Conservation (phyloP, 2,797 vertebrate genomes). For the Eulemur albifrons region DNA sequence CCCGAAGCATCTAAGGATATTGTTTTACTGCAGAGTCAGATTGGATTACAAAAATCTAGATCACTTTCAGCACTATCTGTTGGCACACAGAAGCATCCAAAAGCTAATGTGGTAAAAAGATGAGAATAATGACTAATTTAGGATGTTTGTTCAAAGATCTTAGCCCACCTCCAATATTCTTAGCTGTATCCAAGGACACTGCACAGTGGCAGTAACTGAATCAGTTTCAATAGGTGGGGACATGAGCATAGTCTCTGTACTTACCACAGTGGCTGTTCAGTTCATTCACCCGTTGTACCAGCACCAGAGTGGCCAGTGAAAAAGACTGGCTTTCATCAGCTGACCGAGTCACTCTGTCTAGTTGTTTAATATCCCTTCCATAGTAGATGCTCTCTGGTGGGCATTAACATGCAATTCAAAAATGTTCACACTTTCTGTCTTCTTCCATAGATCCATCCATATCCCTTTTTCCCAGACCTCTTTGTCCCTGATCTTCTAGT, state of each 20-base stretch:
- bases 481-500: background rate
- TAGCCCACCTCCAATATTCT: background rate
- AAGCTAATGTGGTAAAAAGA: background rate
- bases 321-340: background rate
- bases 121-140: background rate
- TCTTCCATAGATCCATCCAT: background rate
- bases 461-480: background rate
- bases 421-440: background rate
- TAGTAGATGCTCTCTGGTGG: background rate
- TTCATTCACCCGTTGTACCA: background rate
- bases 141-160: background rate
- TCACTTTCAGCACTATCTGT: background rate
- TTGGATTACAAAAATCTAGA: background rate
- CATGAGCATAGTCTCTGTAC: background rate
- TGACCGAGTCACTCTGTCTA: background rate
- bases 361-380: background rate
- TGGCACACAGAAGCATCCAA: background rate
- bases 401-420: background rate
- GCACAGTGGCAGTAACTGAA: background rate
- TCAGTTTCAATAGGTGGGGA: background rate
- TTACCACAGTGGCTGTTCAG: background rate
- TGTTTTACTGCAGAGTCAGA: background rate
- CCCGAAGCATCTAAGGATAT: conserved; percentile 1
- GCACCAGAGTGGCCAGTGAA: background rate
- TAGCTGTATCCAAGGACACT: background rate